Evolutionary conservation across 2,113 vertebrate species (phyloP).

Genomic region (Triplophysa tibetana): DNA sequence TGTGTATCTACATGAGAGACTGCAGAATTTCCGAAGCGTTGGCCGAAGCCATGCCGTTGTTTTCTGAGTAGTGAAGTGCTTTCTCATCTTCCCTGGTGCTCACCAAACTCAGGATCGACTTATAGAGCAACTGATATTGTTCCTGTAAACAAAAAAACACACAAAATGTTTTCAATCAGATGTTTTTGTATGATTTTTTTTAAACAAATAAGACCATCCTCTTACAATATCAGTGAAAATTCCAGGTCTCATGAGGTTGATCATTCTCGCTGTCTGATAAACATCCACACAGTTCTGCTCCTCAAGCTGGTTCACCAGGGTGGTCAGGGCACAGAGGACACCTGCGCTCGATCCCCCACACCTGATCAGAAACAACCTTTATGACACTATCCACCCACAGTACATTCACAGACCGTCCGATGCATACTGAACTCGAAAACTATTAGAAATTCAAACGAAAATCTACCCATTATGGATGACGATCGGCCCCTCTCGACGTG

Average conservation of each 20-base stretch:
- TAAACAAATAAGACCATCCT: not conserved
- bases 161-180: slow-evolving; percentile 4
- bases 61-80: slow-evolving; percentile 84
- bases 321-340: slow-evolving; percentile 83
- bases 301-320: slow-evolving; percentile 87
- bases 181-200: not conserved
- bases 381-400: no score
- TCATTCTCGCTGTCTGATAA: slow-evolving; percentile 93
- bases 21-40: slow-evolving; percentile 89
- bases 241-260: slow-evolving; percentile 94
- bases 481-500: slow-evolving; percentile 78
- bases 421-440: not conserved
- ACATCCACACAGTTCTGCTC: slow-evolving; percentile 87
- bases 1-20: slow-evolving; percentile 81
- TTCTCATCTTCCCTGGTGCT: slow-evolving; percentile 91
- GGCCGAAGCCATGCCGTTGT: slow-evolving; percentile 85
- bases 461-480: slow-evolving; percentile 92
- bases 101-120: slow-evolving; percentile 90
- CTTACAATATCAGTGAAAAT: slow-evolving; percentile 92
- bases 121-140: slow-evolving; percentile 95
- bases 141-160: slow-evolving; percentile 74
- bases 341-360: slow-evolving; percentile 69
- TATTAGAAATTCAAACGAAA: not conserved
- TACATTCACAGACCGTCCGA: not conserved
- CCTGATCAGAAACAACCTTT: slow-evolving; percentile 47